Evolutionary conservation across 2,888 invertebrate genomes (phyloP), one percentile per base, ranked within the genome.

Genomic region (Anticlea derivata): DNA sequence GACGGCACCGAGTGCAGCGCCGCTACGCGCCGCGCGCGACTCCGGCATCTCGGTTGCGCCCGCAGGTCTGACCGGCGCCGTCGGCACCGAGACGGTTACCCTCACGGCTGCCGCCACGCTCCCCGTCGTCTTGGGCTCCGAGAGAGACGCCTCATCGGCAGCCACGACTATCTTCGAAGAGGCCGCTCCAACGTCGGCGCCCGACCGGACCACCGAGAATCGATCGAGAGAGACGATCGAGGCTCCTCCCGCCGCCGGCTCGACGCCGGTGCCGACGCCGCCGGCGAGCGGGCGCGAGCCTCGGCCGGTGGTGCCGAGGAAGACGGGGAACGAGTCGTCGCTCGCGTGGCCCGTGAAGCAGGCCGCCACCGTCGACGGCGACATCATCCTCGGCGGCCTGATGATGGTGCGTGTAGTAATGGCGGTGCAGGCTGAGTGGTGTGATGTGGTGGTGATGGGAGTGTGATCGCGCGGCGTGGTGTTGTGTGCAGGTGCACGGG

Each of bases 331-430:
- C 35, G 75, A 73, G 44, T 58, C 75, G 4, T 12, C 7, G 23
- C 24, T 31, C 24, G 66, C 72, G 65, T 95, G 95, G 96, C 96
- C 96, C 0, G 93, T 95, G 22, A 96, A 96, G 75, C 93, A 93
- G 61, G 95, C 96, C 59, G 95, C 96, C 1, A 93, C 94, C n/a
- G 93, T 96, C 5, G 95, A 96, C 64, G 97, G 97, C 0, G 95
- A 96, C 73, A 91, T 97, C 55, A 93, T 96, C 20, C 90, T 97
- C 12, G 97, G 97, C 1, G 97, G 96, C 0, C 92, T 97, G 37
- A 97, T 97, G 96, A 97, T 97, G 97, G 96, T 86, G 54, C 33
- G 29, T 8, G 17, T 17, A 17, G 4, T 17, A 17, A 4, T 4
- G 17, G 17, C 2, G 2, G 17, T 17, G 17, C 4, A 17, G 17